A percentile compares a stretch with the other conserved stretches of the same genome.
phyloP scores from a whole-genome alignment of 2,888 invertebrate species.

The Tuta absoluta region DNA sequence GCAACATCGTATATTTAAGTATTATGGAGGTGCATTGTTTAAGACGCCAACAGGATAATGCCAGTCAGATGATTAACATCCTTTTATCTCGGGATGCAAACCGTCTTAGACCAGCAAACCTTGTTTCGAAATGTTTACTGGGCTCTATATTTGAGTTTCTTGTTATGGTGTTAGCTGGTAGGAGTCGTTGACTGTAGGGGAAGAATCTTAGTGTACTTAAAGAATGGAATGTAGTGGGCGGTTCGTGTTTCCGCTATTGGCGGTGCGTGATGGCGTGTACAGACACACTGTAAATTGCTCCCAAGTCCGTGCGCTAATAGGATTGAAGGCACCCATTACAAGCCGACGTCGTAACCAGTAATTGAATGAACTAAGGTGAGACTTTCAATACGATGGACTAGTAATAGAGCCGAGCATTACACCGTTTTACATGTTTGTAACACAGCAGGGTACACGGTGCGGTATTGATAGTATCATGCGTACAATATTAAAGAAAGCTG shows the following conservation, averaged over 20 bases:
- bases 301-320: constrained; percentile 35
- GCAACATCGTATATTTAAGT: neutral
- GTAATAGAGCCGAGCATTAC: neutral
- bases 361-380: constrained; percentile 32
- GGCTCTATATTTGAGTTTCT: constrained; percentile 43
- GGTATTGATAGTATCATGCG: constrained; percentile 33
- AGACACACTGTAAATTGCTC: constrained; percentile 33
- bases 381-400: constrained; percentile 28
- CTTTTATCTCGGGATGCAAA: constrained; percentile 43
- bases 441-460: constrained; percentile 3
- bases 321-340: constrained; percentile 26
- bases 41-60: constrained; percentile 14
- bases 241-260: constrained; percentile 37
- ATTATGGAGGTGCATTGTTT: constrained; percentile 17
- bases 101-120: constrained; percentile 38
- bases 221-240: constrained; percentile 49
- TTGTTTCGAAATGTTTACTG: constrained; percentile 44
- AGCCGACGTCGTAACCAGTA: constrained; percentile 32
- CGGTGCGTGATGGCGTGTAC: constrained; percentile 39
- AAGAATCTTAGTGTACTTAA: constrained; percentile 45
- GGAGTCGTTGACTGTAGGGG: constrained; percentile 50
- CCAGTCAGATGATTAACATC: constrained; percentile 24
- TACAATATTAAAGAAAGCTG: constrained; percentile 53
- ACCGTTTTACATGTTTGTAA: neutral
- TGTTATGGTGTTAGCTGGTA: constrained; percentile 40